Conservation (phyloP, 2,113 vertebrate genomes). For the Chaetorhynchus papuensis region DNA sequence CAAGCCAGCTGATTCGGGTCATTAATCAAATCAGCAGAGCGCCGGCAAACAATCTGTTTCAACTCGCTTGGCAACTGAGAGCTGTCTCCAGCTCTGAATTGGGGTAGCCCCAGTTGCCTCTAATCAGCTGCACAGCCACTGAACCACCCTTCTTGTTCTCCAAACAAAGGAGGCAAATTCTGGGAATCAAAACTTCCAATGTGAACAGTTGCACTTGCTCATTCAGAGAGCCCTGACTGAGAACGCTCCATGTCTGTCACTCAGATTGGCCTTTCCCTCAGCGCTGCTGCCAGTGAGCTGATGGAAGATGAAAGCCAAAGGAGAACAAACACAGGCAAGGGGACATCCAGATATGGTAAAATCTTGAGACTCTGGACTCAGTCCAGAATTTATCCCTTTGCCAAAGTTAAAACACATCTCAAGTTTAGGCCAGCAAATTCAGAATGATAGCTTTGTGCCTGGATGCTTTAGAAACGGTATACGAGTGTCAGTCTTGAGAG, state of each 20-base stretch:
- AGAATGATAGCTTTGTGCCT: background rate
- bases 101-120: background rate
- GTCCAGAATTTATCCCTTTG: slow-evolving; percentile 8
- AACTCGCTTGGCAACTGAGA: background rate
- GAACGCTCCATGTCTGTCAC: background rate
- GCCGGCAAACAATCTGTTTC: background rate
- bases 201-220: fast-evolving
- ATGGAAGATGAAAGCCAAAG: background rate
- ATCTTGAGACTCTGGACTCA: background rate
- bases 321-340: background rate
- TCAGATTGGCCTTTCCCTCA: background rate
- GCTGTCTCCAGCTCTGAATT: background rate
- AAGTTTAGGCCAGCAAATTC: background rate
- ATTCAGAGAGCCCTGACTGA: background rate
- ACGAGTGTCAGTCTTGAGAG: background rate
- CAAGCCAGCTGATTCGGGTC: background rate
- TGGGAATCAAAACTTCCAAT: background rate
- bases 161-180: background rate
- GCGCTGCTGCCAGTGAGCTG: background rate
- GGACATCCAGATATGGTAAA: slow-evolving; percentile 52
- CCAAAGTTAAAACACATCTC: background rate
- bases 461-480: background rate
- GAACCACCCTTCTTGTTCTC: background rate
- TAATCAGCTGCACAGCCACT: background rate
- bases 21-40: slow-evolving; percentile 25